Base-by-base conservation (phyloP, 2,888 invertebrate genomes). In the Drosophila gaucha region DNA sequence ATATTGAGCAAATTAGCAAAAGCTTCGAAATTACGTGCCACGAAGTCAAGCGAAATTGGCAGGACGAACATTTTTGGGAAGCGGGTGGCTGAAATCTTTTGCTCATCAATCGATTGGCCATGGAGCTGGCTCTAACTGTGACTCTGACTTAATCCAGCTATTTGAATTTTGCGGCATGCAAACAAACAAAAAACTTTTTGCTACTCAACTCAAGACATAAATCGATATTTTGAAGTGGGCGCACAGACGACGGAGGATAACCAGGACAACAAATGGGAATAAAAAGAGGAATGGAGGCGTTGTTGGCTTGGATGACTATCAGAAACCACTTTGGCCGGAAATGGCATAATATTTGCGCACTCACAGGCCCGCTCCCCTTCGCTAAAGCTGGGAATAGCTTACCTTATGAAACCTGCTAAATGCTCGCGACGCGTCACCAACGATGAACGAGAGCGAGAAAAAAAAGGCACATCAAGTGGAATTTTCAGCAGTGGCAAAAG, bases 261-360 rank as follows among this genome's bases (percentile, higher is more conserved):
- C 30, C 41, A 18, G 38, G 39, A 44, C 35, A 28, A 16, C 31
- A 10, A 12, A 6, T 28, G 43, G 14, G 41, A 8, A 22, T 22
- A 22, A n/a, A n/a, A n/a, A n/a, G n/a, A n/a, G 12, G 16, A 18
- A 12, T 22, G 30, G 46, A 12, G 16, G 26, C 56, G 59, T 39
- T 55, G 70, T 68, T 64, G 56, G 76, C 20, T 63, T 73, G 69
- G 66, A 79, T 79, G 80, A 80, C 80, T 80, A 80, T 80, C 80
- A 80, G 74, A 80, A 80, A 80, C 80, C 80, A 80, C 80, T 80
- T 80, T 80, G 68, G 70, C 70, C 70, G 65, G 80, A 80, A 78
- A 80, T 80, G 70, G 74, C 80, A 80, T 76, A 80, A 80, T 80
- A 80, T 80, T 80, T 80, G 80, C 80, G 64, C 80, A 78, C 74